Percentiles rank a stretch among this genome's conserved stretches.
Evolutionary conservation across 2,113 vertebrate genomes (phyloP).

Genomic region (Sialia sialis): DNA sequence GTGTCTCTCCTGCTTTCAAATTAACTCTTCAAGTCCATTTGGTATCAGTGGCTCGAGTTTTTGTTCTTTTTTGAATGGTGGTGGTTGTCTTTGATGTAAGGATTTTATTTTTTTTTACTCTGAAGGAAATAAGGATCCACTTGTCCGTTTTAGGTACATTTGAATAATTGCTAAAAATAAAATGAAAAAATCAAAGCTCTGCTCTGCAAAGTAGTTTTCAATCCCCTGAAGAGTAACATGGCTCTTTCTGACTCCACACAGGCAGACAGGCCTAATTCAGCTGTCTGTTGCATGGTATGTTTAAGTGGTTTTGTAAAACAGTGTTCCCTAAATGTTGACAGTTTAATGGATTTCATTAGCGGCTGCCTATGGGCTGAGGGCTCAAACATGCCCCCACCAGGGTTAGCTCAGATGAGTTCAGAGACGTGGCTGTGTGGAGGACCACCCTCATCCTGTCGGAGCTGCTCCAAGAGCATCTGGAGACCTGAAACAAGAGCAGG

Average conservation of each 20-base stretch:
- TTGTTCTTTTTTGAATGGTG: not conserved
- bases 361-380: not conserved
- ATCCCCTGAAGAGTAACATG: slow-evolving; percentile 48
- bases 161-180: slow-evolving; percentile 49
- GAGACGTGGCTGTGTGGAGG: not conserved
- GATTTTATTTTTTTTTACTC: not conserved
- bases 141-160: not conserved
- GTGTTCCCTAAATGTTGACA: slow-evolving; percentile 58
- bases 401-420: slow-evolving; percentile 5
- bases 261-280: slow-evolving; percentile 60
- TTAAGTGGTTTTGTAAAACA: slow-evolving; percentile 63
- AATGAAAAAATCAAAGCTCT: not conserved
- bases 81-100: not conserved
- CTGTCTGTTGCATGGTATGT: slow-evolving; percentile 47
- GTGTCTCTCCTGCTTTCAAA: not conserved
- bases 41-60: not conserved
- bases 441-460: not conserved
- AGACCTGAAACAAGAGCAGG: not conserved
- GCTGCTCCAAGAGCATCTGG: not conserved
- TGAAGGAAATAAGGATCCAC: not conserved
- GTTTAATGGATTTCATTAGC: slow-evolving; percentile 66
- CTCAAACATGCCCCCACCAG: slow-evolving; percentile 18
- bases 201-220: slow-evolving; percentile 44
- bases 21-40: not conserved
- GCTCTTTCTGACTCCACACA: slow-evolving; percentile 45